These are phyloP conservation scores for Epistrophe grossulariae DNA, from an alignment of 2,888 invertebrate genomes.

Conservation along the genomic window DNA sequence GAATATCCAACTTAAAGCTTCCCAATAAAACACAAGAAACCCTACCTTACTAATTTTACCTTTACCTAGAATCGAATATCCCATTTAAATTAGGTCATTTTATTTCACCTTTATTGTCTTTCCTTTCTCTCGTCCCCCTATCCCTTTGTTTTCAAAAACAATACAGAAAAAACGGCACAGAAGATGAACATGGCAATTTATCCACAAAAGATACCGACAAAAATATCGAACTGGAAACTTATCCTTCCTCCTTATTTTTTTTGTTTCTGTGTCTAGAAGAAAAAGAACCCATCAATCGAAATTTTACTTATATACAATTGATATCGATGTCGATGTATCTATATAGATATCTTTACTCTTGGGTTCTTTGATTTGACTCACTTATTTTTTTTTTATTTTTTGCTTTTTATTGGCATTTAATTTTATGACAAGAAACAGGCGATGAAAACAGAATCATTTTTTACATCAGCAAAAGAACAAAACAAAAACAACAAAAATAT, in stretches of 20 bases:
- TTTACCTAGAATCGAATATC: constrained; percentile 45
- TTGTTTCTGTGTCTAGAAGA: background rate
- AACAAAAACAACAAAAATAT: background rate
- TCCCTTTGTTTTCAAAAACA: constrained; percentile 9
- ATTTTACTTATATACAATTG: constrained; percentile 29
- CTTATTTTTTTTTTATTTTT: background rate
- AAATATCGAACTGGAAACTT: constrained; percentile 38
- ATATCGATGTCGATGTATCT: constrained; percentile 6
- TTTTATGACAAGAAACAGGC: constrained; percentile 57
- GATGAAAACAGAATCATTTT: constrained; percentile 35
- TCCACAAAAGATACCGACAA: constrained; percentile 49
- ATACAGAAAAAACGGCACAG: constrained; percentile 8
- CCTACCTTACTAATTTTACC: constrained; percentile 22
- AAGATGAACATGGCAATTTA: constrained; percentile 45
- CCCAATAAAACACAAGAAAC: background rate
- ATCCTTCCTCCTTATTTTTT: constrained; percentile 1
- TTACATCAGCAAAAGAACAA: constrained; percentile 2
- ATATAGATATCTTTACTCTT: constrained; percentile 3
- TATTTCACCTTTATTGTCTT: constrained; percentile 60
- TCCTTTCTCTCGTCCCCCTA: constrained; percentile 4
- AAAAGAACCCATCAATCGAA: constrained; percentile 24
- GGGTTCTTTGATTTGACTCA: constrained; percentile 51
- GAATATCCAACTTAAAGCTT: background rate
- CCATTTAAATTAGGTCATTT: constrained; percentile 72
- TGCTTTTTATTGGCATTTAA: constrained; percentile 68